Base-by-base conservation (phyloP, 2,113 vertebrate species). In the Isichthys henryi region DNA sequence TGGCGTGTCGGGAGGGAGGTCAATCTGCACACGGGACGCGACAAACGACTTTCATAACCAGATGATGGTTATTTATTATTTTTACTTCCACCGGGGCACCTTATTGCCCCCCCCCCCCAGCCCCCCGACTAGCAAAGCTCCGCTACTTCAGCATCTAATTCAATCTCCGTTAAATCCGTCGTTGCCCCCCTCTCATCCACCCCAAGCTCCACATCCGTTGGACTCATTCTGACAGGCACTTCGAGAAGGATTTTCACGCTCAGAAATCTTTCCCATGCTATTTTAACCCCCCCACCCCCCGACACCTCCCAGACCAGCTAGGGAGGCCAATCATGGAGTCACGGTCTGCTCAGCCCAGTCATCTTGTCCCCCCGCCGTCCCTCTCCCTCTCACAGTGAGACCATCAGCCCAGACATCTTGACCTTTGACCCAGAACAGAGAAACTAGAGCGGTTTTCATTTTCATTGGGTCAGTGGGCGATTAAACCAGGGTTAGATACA, bases 101-200 rank as follows among this genome's bases (percentile, higher is more conserved):
- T 90, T 88, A 43, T 43, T 90, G 90, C 89, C 88, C 86, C 39
- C 39, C 86, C 39, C 39, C 46, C 21, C 56, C 52, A 86, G 86
- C 88, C 90, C 46, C 88, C 21, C 86, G 62, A 87, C 9, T 45
- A 89, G 87, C 48, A 90, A 85, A 87, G 86, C 88, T 88, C 89
- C 86, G 89, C 89, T 91, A 85, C 82, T 90, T 91, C 87, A 89
- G 83, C 5, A 80, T 90, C 49, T 93, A 93, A 92, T 90, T 92
- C 87, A 85, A 90, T 77, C 86, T 66, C 89, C 90, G 88, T 91
- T 93, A 90, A 91, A 46, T 91, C 70, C 9, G 90, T 88, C 53
- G 17, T 89, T 87, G 89, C 56, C 74, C 39, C 45, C 89, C 86
- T 92, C 70, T 91, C 89, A 92, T 91, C 89, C 90, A 53, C 46